Percentiles rank a stretch among this genome's conserved stretches.
phyloP scores from a whole-genome alignment of 2,113 vertebrate genomes.

The Nothobranchius furzeri region DNA sequence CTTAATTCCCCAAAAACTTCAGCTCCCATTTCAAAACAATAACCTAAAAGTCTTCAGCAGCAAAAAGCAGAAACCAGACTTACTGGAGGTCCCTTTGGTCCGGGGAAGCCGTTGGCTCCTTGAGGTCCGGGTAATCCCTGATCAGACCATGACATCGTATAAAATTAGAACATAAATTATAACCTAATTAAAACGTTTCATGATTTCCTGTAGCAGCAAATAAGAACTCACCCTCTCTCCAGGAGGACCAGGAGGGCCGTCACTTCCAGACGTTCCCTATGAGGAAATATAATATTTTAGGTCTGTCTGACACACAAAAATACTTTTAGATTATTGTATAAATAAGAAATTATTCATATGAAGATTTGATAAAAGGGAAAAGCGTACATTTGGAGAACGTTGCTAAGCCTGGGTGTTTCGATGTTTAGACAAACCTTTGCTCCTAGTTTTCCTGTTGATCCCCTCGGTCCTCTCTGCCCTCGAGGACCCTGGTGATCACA shows the following conservation, averaged over 20 bases:
- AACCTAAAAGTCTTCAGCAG: neutral
- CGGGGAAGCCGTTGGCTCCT: conserved; percentile 89
- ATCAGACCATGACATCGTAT: conserved; percentile 18
- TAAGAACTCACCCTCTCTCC: conserved; percentile 64
- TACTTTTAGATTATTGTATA: too few species aligned
- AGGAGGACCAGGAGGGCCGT: conserved; percentile 84
- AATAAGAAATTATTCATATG: too few species aligned
- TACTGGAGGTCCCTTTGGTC: conserved; percentile 91
- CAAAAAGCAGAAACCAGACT: conserved; percentile 42
- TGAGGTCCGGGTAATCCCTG: conserved; percentile 89
- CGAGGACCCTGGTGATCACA: conserved; percentile 83
- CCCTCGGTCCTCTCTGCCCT: conserved; percentile 88
- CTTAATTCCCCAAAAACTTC: neutral
- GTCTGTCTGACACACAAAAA: too few species aligned
- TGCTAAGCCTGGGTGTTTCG: too few species aligned
- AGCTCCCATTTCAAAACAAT: neutral
- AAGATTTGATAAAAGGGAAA: too few species aligned
- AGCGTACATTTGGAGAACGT: too few species aligned
- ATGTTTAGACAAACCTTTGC: conserved; percentile 80
- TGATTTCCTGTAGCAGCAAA: neutral
- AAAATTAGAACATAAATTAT: neutral
- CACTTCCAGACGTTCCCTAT: conserved; percentile 88
- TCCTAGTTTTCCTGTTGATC: conserved; percentile 87
- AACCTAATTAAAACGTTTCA: neutral
- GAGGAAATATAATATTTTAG: neutral